phyloP scores from a whole-genome alignment of 64 coral and sea anemone species.

The Pachyseris speciosa region DNA sequence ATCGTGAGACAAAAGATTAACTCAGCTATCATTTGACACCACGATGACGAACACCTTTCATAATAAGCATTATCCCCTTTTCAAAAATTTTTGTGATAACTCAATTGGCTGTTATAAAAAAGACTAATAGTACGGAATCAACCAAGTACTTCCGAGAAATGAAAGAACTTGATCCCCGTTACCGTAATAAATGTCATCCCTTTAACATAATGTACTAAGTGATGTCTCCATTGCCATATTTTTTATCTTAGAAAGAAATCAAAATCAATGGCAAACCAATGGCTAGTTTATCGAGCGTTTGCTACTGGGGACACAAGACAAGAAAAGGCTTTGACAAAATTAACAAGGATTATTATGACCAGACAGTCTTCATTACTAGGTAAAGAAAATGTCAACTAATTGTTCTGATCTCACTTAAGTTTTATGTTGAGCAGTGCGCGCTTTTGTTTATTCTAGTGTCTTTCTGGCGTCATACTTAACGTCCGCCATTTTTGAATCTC shows the following conservation, averaged over 20 bases:
- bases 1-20: too few species aligned
- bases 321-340: constrained; percentile 54
- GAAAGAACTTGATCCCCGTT: too few species aligned
- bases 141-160: too few species aligned
- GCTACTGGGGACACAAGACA: constrained; percentile 67
- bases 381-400: not conserved
- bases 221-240: not conserved
- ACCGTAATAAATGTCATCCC: not conserved
- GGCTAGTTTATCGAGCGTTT: constrained; percentile 61
- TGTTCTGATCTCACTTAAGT: not conserved
- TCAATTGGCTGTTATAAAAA: too few species aligned
- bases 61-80: too few species aligned
- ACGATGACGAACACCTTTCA: too few species aligned
- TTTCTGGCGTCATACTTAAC: too few species aligned
- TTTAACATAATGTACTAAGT: not conserved
- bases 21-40: too few species aligned
- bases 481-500: too few species aligned
- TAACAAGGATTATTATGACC: constrained; percentile 60
- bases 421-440: not conserved
- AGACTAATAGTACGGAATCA: too few species aligned
- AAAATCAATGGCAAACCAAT: constrained; percentile 52
- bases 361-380: constrained; percentile 80
- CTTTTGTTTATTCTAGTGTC: too few species aligned
- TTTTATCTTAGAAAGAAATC: constrained; percentile 59
- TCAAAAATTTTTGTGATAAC: too few species aligned